Conservation (phyloP, 2,888 invertebrate species). For the Pharmacophagus antenor region DNA sequence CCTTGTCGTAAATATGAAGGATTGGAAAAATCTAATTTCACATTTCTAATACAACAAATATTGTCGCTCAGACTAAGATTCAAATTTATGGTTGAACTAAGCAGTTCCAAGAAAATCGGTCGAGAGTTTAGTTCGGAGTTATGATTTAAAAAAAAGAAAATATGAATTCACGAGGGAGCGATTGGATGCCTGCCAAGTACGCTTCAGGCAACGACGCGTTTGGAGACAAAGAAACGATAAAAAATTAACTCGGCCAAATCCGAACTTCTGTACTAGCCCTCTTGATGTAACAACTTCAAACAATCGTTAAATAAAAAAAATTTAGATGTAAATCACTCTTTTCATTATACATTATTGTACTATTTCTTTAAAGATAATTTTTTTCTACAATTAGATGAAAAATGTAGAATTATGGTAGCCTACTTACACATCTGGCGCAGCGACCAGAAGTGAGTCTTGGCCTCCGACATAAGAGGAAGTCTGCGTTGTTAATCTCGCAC, state of each 20-base stretch:
- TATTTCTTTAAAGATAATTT: neutral
- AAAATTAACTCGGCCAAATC: conserved; percentile 2
- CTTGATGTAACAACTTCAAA: neutral
- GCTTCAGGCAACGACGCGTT: neutral
- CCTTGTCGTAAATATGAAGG: too few relatives aligned
- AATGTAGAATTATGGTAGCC: too few relatives aligned
- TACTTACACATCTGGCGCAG: too few relatives aligned
- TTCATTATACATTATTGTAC: neutral
- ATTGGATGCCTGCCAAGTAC: conserved; percentile 22
- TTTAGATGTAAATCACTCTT: too few relatives aligned
- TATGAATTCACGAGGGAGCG: conserved; percentile 12
- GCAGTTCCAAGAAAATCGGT: conserved; percentile 17
- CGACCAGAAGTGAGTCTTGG: too few relatives aligned
- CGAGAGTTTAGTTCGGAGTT: conserved; percentile 9
- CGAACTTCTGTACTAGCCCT: neutral
- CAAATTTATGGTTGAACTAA: conserved; percentile 4
- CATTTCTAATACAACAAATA: neutral
- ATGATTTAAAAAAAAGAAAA: conserved; percentile 7
- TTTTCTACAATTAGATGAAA: too few relatives aligned
- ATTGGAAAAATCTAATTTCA: too few relatives aligned
- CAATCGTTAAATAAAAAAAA: neutral
- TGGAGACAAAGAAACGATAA: conserved; percentile 13
- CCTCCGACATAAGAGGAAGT: too few relatives aligned
- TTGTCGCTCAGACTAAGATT: neutral
- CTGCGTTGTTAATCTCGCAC: too few relatives aligned